Evolutionary conservation across 2,113 vertebrate genomes (phyloP).

Genomic region (Pteropus alecto): DNA sequence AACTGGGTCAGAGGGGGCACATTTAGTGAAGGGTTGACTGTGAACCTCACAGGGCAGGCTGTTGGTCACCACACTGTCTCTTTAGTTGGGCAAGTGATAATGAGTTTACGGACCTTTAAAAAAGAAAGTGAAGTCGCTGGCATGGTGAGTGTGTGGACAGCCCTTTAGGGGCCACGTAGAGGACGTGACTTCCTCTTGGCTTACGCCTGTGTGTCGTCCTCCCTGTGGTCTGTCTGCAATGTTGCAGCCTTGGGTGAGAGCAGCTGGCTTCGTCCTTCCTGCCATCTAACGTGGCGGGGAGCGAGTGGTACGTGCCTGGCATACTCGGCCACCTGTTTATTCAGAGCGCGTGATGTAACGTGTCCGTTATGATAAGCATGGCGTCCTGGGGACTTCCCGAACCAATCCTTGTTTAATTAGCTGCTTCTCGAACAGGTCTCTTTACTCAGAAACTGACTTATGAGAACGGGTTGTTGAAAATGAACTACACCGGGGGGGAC

Average conservation of each 20-base stretch:
- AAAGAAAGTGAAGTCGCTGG: not conserved
- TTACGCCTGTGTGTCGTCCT: fast-evolving
- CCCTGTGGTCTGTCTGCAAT: fast-evolving
- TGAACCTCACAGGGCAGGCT: not conserved
- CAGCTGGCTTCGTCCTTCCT: no score
- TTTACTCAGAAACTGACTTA: conserved; percentile 87
- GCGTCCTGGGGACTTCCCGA: fast-evolving
- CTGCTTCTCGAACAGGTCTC: conserved; percentile 83
- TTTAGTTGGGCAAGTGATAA: not conserved
- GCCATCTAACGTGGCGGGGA: fast-evolving
- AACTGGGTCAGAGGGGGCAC: not conserved
- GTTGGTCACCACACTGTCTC: not conserved
- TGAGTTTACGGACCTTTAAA: not conserved
- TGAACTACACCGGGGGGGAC: conserved; percentile 94
- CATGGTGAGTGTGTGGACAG: fast-evolving
- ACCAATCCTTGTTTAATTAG: fast-evolving
- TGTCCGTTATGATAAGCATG: fast-evolving
- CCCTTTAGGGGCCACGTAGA: fast-evolving
- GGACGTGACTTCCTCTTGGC: fast-evolving
- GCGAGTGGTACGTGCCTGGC: not conserved
- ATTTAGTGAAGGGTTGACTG: fast-evolving
- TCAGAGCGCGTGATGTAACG: fast-evolving
- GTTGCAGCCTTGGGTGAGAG: fast-evolving
- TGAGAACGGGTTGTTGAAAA: conserved; percentile 91
- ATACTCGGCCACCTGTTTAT: fast-evolving